Conservation (phyloP, 2,888 invertebrate genomes). For the Drosophila diplacantha region DNA sequence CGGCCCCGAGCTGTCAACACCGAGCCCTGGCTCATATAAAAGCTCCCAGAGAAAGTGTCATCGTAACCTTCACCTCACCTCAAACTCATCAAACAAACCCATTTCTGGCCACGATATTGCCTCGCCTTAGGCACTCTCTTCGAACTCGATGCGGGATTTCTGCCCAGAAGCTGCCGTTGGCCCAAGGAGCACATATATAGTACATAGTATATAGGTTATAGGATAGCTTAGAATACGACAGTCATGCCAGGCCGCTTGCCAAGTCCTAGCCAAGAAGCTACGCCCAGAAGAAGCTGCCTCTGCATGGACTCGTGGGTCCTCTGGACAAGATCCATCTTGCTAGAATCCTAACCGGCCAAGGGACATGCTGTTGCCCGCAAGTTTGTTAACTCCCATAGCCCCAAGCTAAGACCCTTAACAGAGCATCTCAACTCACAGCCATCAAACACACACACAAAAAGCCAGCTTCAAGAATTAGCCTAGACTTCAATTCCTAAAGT, state of each 20-base stretch:
- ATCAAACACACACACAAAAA: neutral
- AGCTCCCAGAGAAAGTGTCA: neutral
- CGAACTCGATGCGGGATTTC: neutral
- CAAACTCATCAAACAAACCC: constrained; percentile 10
- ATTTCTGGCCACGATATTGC: constrained; percentile 26
- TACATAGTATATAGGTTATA: too few species aligned
- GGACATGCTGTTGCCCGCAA: neutral
- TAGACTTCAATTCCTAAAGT: neutral
- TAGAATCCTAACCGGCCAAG: neutral
- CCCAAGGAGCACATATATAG: neutral
- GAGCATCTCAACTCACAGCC: neutral
- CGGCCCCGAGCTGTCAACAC: neutral
- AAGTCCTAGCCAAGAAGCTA: constrained; percentile 21
- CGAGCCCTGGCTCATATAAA: neutral
- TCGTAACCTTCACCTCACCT: constrained; percentile 27
- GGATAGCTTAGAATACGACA: neutral
- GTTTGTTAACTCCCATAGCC: neutral
- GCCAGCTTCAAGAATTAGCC: constrained; percentile 17
- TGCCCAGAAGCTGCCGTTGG: neutral
- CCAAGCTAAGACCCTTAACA: constrained; percentile 1
- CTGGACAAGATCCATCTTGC: neutral
- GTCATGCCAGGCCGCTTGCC: constrained; percentile 13
- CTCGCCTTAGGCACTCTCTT: neutral
- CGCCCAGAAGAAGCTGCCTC: constrained; percentile 34
- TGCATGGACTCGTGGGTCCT: constrained; percentile 18